phyloP scores from a whole-genome alignment of 2,113 vertebrate species.

The Diadophis punctatus region DNA sequence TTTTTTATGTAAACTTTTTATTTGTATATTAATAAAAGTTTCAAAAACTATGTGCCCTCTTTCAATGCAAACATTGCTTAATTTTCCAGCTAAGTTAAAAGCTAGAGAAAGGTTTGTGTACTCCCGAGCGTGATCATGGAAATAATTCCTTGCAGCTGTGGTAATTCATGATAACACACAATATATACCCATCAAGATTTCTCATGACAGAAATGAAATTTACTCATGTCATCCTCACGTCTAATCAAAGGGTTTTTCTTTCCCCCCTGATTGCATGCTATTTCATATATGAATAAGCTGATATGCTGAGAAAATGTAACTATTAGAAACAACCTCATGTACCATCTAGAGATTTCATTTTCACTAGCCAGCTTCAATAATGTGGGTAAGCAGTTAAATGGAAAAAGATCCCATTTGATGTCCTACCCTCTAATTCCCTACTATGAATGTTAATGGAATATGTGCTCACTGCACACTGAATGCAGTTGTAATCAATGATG shows the following conservation, averaged over 20 bases:
- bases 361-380: conserved; percentile 2
- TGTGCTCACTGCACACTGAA: neutral
- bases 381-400: conserved; percentile 7
- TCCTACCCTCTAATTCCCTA: neutral
- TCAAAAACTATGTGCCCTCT: conserved; percentile 11
- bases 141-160: conserved; percentile 68
- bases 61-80: conserved; percentile 54
- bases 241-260: conserved; percentile 45
- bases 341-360: conserved; percentile 28
- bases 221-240: conserved; percentile 62
- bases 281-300: conserved; percentile 56
- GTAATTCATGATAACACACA: conserved; percentile 65
- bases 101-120: conserved; percentile 59
- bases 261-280: conserved; percentile 21
- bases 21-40: conserved; percentile 38
- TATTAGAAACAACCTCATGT: conserved; percentile 42
- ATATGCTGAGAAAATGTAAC: conserved; percentile 45
- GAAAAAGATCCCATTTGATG: conserved; percentile 12
- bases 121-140: conserved; percentile 63
- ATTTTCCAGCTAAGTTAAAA: conserved; percentile 66
- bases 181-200: conserved; percentile 69
- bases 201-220: conserved; percentile 69
- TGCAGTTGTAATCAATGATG: conserved; percentile 9
- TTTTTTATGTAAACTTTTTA: conserved; percentile 32
- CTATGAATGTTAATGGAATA: conserved; percentile 15